phyloP scores from a whole-genome alignment of 2,888 invertebrate genomes.

The Willowsia nigromaculata region DNA sequence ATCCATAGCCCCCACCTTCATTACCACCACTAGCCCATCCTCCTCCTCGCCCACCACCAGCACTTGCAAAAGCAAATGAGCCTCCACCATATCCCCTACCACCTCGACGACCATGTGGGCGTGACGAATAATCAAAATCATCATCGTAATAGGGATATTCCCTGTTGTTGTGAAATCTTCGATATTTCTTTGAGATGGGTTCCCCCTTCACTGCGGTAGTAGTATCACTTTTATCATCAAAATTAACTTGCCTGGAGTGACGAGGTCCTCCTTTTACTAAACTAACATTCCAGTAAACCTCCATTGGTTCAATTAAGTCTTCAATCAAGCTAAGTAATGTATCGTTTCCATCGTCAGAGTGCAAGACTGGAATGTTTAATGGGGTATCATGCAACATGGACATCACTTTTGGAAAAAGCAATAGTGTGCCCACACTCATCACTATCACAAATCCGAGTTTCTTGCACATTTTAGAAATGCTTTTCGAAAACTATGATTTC shows the following conservation, averaged over 20 bases:
- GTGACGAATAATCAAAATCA: not conserved
- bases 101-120: conserved; percentile 45
- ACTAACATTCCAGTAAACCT: not conserved
- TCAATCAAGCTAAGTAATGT: not conserved
- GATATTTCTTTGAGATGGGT: conserved; percentile 19
- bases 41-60: not conserved
- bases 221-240: not conserved
- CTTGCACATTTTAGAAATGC: no score
- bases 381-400: no score
- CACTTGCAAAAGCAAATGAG: not conserved
- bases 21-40: not conserved
- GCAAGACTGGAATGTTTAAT: no score
- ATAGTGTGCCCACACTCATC: no score
- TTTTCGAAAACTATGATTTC: no score
- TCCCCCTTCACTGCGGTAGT: not conserved
- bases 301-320: not conserved
- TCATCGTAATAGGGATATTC: not conserved
- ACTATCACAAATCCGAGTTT: no score
- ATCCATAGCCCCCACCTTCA: conserved; percentile 17
- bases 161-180: not conserved
- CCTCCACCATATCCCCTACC: conserved; percentile 49
- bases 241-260: not conserved
- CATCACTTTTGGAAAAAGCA: no score
- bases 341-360: not conserved
- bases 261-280: not conserved